phyloP scores from a whole-genome alignment of 2,888 invertebrate species.

The Erannis defoliaria region DNA sequence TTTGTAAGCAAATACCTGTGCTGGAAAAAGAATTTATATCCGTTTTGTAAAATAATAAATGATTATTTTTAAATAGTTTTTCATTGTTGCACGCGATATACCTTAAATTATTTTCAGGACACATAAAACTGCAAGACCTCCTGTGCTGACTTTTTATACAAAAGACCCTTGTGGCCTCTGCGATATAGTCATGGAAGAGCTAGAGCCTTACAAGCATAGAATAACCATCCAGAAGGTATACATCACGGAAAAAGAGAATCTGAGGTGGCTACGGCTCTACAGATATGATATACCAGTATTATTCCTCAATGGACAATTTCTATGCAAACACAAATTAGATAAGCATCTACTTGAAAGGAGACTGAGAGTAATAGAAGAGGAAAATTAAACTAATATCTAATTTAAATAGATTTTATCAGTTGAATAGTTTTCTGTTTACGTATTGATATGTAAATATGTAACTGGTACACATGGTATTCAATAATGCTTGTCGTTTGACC shows the following conservation, averaged over 20 bases:
- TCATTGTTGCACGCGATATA: conserved; percentile 40
- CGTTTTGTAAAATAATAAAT: conserved; percentile 52
- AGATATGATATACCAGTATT: conserved; percentile 95
- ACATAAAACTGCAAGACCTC: conserved; percentile 75
- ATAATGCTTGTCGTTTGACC: neutral
- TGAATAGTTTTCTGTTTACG: neutral
- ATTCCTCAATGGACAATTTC: conserved; percentile 93
- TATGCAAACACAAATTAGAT: conserved; percentile 92
- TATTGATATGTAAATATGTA: neutral
- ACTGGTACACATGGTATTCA: neutral
- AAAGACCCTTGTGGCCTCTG: conserved; percentile 94
- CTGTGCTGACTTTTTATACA: conserved; percentile 92
- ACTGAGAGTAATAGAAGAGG: conserved; percentile 74
- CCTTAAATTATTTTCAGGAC: conserved; percentile 78
- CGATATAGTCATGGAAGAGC: conserved; percentile 90
- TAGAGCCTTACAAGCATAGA: conserved; percentile 86
- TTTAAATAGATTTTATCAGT: neutral
- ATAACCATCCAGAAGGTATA: conserved; percentile 91
- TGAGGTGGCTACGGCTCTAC: conserved; percentile 91
- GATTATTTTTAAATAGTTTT: conserved; percentile 51
- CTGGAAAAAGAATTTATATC: conserved; percentile 43
- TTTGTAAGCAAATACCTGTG: conserved; percentile 43
- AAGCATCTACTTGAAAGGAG: conserved; percentile 83
- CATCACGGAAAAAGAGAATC: conserved; percentile 91
- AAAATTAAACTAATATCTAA: conserved; percentile 31